Conservation (phyloP, 1,140 invertebrate species). For the Heliconius hermathena region DNA sequence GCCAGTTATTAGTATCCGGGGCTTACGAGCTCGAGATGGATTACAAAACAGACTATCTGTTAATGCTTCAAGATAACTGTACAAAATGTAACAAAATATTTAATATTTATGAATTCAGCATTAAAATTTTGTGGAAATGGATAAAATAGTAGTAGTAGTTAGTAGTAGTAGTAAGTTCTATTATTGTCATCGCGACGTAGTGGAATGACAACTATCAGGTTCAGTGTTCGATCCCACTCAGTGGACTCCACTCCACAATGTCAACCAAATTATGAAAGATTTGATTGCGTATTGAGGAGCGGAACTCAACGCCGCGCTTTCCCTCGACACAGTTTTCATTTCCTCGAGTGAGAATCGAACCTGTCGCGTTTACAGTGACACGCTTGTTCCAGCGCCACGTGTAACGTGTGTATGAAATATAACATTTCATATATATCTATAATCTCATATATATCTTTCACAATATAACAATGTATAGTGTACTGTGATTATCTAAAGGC, state of each 20-base stretch:
- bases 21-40: constrained; percentile 24
- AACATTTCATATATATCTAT: not conserved
- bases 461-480: not conserved
- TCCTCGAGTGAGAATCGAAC: not conserved
- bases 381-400: too few species aligned
- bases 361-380: too few species aligned
- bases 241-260: not conserved
- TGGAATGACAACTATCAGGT: too few species aligned
- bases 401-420: too few species aligned
- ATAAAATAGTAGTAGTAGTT: too few species aligned
- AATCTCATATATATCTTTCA: not conserved
- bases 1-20: constrained; percentile 27
- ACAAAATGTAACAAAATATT: not conserved
- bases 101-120: not conserved
- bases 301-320: not conserved
- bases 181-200: too few species aligned
- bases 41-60: constrained; percentile 14
- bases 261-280: not conserved
- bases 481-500: not conserved
- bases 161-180: too few species aligned
- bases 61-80: not conserved
- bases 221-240: not conserved
- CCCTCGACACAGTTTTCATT: not conserved
- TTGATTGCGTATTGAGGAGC: not conserved
- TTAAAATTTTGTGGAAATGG: not conserved